A percentile compares a stretch with the other conserved stretches of the same genome.
These are phyloP conservation scores for Pyrocoelia pectoralis DNA, from an alignment of 2,888 invertebrate species.

Conservation along the genomic window DNA sequence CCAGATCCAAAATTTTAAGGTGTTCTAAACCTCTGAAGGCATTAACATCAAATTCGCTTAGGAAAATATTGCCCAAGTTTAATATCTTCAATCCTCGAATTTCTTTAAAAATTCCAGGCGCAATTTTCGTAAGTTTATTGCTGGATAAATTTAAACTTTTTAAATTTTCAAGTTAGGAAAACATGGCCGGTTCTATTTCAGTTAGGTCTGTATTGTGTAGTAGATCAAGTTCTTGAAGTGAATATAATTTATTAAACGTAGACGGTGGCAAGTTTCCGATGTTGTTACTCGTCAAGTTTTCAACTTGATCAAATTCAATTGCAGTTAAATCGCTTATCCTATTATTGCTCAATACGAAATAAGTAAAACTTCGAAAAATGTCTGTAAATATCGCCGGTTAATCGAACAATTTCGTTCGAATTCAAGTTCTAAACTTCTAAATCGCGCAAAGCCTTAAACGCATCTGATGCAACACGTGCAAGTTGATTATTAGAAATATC, in stretches of 20 bases:
- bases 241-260: not conserved
- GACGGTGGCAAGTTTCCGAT: not conserved
- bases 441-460: not conserved
- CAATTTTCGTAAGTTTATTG: not conserved
- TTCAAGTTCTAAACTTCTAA: not conserved
- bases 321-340: not conserved
- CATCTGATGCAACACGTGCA: not conserved
- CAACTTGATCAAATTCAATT: not conserved
- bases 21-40: not conserved
- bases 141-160: not conserved
- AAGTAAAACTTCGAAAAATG: not conserved
- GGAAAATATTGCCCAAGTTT: not conserved
- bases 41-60: not conserved
- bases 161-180: not conserved
- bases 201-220: not conserved
- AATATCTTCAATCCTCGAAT: not conserved
- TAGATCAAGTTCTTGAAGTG: conserved; percentile 1
- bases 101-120: not conserved
- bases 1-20: not conserved
- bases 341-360: not conserved
- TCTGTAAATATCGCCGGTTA: conserved; percentile 5
- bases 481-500: not conserved
- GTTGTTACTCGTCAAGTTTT: not conserved
- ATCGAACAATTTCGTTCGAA: not conserved
- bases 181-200: not conserved